A percentile compares a stretch with the other conserved stretches of the same genome.
Conservation (phyloP, 2,113 vertebrate species). For the Dunckerocampus dactyliophorus region DNA sequence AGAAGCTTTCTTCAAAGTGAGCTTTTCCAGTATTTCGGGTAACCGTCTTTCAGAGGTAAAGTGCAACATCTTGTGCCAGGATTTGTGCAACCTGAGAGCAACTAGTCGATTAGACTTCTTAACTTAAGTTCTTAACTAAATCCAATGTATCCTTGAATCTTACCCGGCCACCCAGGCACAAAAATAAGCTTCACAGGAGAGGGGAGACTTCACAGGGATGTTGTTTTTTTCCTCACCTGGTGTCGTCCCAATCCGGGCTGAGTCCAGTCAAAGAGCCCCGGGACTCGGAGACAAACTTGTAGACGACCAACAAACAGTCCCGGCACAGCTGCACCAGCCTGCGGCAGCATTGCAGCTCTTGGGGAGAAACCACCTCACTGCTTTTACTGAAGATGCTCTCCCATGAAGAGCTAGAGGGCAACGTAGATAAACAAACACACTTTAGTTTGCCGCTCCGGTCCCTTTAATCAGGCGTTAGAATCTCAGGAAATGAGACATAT, state of each 20-base stretch:
- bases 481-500: too few relatives aligned
- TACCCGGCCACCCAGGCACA: not conserved
- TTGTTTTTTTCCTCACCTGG: slow-evolving; percentile 76
- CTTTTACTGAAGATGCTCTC: slow-evolving; percentile 88
- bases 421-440: not conserved
- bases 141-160: slow-evolving; percentile 4
- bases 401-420: slow-evolving; percentile 82
- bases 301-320: slow-evolving; percentile 92
- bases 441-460: not conserved
- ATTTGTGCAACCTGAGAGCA: slow-evolving; percentile 5
- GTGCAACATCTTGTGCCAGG: slow-evolving; percentile 2
- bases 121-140: slow-evolving; percentile 15
- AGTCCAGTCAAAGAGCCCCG: slow-evolving; percentile 81
- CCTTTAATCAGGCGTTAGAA: not conserved
- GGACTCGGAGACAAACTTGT: slow-evolving; percentile 88
- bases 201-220: not conserved
- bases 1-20: not conserved
- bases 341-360: slow-evolving; percentile 89
- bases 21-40: slow-evolving; percentile 1
- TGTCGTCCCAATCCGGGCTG: slow-evolving; percentile 85
- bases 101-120: not conserved
- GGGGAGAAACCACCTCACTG: slow-evolving; percentile 83
- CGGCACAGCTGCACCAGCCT: slow-evolving; percentile 92
- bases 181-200: slow-evolving; percentile 9
- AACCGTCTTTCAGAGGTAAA: slow-evolving; percentile 7